Evolutionary conservation across 2,888 invertebrate genomes (phyloP).

Genomic region (Rhopalosiphum nymphaeae): DNA sequence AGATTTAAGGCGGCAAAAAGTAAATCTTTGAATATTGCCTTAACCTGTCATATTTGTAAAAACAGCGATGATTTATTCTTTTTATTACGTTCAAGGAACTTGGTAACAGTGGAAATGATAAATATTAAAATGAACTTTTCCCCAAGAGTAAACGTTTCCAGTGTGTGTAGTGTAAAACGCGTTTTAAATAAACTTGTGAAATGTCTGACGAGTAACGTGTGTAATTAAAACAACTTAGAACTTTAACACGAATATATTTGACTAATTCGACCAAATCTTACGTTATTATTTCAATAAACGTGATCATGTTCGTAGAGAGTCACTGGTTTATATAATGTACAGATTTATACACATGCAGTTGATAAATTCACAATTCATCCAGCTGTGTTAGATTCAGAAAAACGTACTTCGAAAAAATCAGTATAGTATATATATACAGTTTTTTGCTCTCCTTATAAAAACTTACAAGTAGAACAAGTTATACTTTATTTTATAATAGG

Average conservation of each 20-base stretch:
- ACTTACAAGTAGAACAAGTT: not conserved
- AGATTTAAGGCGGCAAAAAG: constrained; percentile 44
- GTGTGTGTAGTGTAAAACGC: not conserved
- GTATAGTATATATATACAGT: not conserved
- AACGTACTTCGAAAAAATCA: not conserved
- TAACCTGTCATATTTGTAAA: constrained; percentile 58
- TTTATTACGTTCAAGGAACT: constrained; percentile 32
- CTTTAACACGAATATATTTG: not conserved
- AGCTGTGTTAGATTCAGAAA: not conserved
- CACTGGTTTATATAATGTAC: not conserved
- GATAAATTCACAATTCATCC: not conserved
- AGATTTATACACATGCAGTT: not conserved
- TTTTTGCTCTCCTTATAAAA: no score
- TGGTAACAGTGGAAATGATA: constrained; percentile 44
- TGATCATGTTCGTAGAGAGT: not conserved
- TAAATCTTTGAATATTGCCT: constrained; percentile 61
- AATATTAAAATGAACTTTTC: constrained; percentile 54
- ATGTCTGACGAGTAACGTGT: not conserved
- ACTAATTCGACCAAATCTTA: not conserved
- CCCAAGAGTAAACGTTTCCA: not conserved
- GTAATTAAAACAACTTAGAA: constrained; percentile 18
- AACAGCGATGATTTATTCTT: constrained; percentile 56
- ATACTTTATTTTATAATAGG: not conserved
- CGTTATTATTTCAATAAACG: not conserved
- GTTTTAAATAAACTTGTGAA: constrained; percentile 40